Base-by-base conservation (phyloP, 2,888 invertebrate species). In the Melinaea menophilus region DNA sequence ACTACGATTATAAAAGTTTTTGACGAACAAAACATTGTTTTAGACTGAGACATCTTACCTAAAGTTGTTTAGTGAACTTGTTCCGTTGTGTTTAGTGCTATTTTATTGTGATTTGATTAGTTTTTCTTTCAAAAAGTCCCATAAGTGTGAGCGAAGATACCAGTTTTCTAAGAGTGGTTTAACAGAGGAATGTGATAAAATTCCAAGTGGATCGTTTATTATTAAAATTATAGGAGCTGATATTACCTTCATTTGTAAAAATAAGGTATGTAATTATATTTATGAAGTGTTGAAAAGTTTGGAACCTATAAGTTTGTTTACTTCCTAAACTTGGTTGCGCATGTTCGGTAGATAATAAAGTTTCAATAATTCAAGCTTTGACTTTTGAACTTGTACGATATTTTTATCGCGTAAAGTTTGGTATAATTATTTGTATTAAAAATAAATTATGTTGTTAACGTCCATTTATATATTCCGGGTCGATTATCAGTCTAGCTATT, bases 161-260 rank as follows among this genome's bases (percentile, higher is more conserved):
- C 82, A 84, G 85, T 87, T 87, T 84, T 78, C 78, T 83, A 79
- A 80, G 80, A 80, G 86, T 84, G 84, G 82, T 84, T 84, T 83
- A 79, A 72, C 70, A 72, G 77, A 82, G 86, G 88, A 88, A 89
- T 89, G 87, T 88, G 88, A 75, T 76, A 75, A 78, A 85, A 84
- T 89, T 63, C 80, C 75, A 79, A 86, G 82, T 86, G 86, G 82
- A 85, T 86, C 82, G 79, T 85, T 82, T 78, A 77, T 81, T 51
- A 31, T 75, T 79, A 78, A 72, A 72, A 73, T 79, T 78, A 80
- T 77, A 78, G 58, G 76, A 74, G 77, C 75, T 80, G 77, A 75
- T 71, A 77, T 78, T 73, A 77, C 69, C 77, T 74, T 71, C 76
- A 72, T 79, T 73, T 70, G 69, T 72, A 69, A 72, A 22, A 68